Evolutionary conservation across 2,797 vertebrate genomes (phyloP).

Genomic region (Propithecus deckenii): DNA sequence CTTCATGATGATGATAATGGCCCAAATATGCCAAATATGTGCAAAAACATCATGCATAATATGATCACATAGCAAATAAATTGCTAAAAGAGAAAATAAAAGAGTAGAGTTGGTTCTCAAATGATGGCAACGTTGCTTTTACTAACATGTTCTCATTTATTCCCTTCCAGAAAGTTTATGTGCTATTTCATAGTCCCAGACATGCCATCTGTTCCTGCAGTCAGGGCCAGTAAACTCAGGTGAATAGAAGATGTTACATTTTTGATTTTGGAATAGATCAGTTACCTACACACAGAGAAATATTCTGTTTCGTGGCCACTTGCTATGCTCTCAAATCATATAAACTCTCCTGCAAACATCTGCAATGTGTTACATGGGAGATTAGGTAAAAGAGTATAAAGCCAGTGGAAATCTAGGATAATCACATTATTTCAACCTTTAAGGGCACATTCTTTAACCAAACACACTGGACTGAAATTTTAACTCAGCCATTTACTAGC

Average conservation of each 20-base stretch:
- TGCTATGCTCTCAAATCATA: constrained; percentile 35
- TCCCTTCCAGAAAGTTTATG: background rate
- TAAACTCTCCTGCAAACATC: background rate
- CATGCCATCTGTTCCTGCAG: constrained; percentile 44
- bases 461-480: background rate
- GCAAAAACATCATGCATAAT: background rate
- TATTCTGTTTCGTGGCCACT: constrained; percentile 31
- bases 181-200: background rate
- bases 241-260: background rate
- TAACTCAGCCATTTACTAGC: background rate
- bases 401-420: background rate
- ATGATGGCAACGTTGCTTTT: background rate
- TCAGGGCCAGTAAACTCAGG: background rate
- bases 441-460: background rate
- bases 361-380: background rate
- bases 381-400: constrained; percentile 5
- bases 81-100: background rate
- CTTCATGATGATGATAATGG: background rate
- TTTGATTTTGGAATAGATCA: constrained; percentile 48
- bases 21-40: background rate
- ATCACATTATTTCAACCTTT: background rate
- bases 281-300: constrained; percentile 43
- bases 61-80: background rate
- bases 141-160: background rate
- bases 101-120: background rate